Percentiles rank a stretch among this genome's conserved stretches.
Conservation (phyloP, 2,888 invertebrate genomes). For the Conops quadrifasciatus region DNA sequence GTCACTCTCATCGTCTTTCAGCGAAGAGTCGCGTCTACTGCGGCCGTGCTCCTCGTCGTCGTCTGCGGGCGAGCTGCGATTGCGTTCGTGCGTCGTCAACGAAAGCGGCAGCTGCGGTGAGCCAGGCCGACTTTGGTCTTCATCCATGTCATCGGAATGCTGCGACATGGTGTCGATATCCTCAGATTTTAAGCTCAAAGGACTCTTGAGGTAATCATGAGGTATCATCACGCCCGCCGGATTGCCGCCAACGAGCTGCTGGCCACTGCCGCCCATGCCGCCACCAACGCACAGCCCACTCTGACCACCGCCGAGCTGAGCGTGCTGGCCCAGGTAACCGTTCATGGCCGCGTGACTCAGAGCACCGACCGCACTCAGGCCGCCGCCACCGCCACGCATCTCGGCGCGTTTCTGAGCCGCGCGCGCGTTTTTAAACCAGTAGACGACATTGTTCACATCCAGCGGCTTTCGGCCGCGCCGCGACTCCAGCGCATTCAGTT, state of each 20-base stretch:
- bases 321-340: slow-evolving; percentile 61
- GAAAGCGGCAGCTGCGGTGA: slow-evolving; percentile 78
- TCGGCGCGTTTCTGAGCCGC: slow-evolving; percentile 95
- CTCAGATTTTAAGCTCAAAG: slow-evolving; percentile 70
- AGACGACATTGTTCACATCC: slow-evolving; percentile 95
- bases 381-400: slow-evolving; percentile 70
- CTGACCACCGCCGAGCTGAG: slow-evolving; percentile 56
- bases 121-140: slow-evolving; percentile 73
- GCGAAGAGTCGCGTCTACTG: slow-evolving; percentile 35
- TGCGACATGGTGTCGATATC: slow-evolving; percentile 74
- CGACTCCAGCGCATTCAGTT: slow-evolving; percentile 91
- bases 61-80: slow-evolving; percentile 53
- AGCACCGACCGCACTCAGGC: slow-evolving; percentile 56
- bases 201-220: slow-evolving; percentile 74
- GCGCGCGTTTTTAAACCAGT: slow-evolving; percentile 97
- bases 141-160: slow-evolving; percentile 72
- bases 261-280: slow-evolving; percentile 47
- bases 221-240: slow-evolving; percentile 68
- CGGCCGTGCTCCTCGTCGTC: slow-evolving; percentile 50
- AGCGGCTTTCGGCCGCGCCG: slow-evolving; percentile 91
- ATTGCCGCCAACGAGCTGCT: slow-evolving; percentile 42
- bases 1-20: slow-evolving; percentile 48
- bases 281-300: slow-evolving; percentile 55
- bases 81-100: slow-evolving; percentile 70
- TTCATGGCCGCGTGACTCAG: slow-evolving; percentile 62